These are phyloP conservation scores for Micronycteris hirsuta DNA, from an alignment of 2,113 vertebrate species.

Conservation along the genomic window DNA sequence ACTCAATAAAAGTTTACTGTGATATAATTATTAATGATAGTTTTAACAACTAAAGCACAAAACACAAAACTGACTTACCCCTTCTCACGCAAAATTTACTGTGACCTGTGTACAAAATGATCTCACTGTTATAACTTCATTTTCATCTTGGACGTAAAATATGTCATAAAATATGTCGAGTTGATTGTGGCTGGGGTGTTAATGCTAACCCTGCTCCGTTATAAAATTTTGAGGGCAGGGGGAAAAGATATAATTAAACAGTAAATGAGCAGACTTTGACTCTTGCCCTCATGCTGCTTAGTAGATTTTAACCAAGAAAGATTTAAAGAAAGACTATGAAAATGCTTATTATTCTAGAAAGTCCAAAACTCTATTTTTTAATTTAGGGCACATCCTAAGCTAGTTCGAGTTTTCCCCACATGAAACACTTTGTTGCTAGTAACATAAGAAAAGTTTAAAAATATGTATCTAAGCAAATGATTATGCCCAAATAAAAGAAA, in stretches of 20 bases:
- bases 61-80: not conserved
- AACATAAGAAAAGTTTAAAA: slow-evolving; percentile 47
- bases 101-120: not conserved
- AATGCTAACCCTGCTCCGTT: slow-evolving; percentile 31
- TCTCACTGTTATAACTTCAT: slow-evolving; percentile 41
- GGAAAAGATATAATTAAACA: not conserved
- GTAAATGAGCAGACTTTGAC: slow-evolving; percentile 24
- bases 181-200: slow-evolving; percentile 35
- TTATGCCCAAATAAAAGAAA: slow-evolving; percentile 54
- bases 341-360: slow-evolving; percentile 51
- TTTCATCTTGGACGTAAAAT: slow-evolving; percentile 35
- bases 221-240: slow-evolving; percentile 22
- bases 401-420: slow-evolving; percentile 3
- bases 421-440: slow-evolving; percentile 13
- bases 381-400: slow-evolving; percentile 42
- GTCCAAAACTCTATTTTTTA: slow-evolving; percentile 52
- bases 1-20: not conserved
- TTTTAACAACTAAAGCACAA: not conserved
- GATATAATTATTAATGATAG: not conserved
- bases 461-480: slow-evolving; percentile 46
- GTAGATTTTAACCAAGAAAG: slow-evolving; percentile 40
- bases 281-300: not conserved
- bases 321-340: slow-evolving; percentile 49
- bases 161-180: slow-evolving; percentile 20
- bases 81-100: not conserved